A percentile compares a stretch with the other conserved stretches of the same genome.
phyloP scores from a whole-genome alignment of 2,113 vertebrate species.

The Apteryx mantelli region DNA sequence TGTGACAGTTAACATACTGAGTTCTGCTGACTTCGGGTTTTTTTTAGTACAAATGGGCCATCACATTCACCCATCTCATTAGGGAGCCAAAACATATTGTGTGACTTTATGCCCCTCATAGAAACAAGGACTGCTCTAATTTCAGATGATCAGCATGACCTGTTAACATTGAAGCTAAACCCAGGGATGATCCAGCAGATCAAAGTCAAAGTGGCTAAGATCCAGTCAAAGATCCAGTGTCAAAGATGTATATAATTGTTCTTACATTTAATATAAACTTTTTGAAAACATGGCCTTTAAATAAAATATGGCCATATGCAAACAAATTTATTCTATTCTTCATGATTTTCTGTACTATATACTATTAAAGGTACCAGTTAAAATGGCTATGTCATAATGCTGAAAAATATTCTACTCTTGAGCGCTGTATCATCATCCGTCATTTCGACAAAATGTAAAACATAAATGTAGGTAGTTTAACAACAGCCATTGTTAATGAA shows the following conservation, averaged over 20 bases:
- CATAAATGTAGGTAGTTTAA: not conserved
- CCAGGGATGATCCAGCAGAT: not conserved
- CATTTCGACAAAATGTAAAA: not conserved
- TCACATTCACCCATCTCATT: fast-evolving
- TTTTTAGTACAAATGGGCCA: not conserved
- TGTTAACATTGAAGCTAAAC: not conserved
- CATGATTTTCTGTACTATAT: not conserved
- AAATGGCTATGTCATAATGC: not conserved
- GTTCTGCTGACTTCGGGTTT: not conserved
- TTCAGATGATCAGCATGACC: not conserved
- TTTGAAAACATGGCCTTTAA: fast-evolving
- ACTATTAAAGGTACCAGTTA: not conserved
- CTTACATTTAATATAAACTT: not conserved
- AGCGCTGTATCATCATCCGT: not conserved
- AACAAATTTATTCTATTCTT: not conserved
- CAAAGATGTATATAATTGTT: not conserved
- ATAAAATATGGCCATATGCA: not conserved
- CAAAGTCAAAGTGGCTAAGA: not conserved
- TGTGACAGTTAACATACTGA: not conserved
- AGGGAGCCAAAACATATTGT: not conserved
- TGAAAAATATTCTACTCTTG: not conserved
- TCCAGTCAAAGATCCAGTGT: no score
- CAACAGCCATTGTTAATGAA: not conserved
- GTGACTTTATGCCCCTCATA: not conserved
- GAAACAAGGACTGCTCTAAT: not conserved